Percentiles rank a stretch among this genome's conserved stretches.
phyloP scores from a whole-genome alignment of 2,797 vertebrate species.

The Parauchenoglanis punctatus region DNA sequence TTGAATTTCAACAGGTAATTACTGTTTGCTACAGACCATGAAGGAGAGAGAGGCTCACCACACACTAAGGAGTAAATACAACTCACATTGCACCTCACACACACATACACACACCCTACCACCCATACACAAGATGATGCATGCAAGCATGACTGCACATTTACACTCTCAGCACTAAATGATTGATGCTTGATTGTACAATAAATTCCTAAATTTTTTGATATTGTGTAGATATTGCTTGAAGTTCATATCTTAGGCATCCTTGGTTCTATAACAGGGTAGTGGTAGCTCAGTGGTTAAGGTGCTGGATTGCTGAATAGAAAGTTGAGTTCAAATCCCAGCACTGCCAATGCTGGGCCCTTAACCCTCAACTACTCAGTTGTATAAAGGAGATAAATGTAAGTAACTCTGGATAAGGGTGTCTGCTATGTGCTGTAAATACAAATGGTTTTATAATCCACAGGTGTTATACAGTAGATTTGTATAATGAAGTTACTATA shows the following conservation, averaged over 20 bases:
- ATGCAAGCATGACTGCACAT: background rate
- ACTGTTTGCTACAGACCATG: background rate
- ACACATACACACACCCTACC: background rate
- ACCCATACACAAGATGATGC: background rate
- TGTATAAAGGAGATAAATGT: no score
- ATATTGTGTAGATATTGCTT: background rate
- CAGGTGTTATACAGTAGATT: no score
- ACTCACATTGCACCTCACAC: background rate
- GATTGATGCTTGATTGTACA: background rate
- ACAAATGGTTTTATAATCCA: no score
- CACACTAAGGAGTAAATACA: background rate
- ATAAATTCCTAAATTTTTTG: background rate
- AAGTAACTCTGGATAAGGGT: no score
- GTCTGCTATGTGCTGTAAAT: no score
- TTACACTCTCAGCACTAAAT: background rate
- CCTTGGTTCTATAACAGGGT: background rate
- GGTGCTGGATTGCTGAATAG: no score
- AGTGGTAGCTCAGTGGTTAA: no score
- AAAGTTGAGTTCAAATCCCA: no score
- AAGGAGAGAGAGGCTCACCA: background rate
- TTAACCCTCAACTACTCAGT: no score
- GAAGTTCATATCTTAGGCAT: background rate
- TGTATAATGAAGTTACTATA: background rate
- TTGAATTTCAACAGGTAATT: conserved; percentile 1
- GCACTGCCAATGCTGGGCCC: no score